Evolutionary conservation across 2,888 invertebrate genomes (phyloP), one percentile per base, ranked within the genome.

Genomic region (Campopleginae sp.): DNA sequence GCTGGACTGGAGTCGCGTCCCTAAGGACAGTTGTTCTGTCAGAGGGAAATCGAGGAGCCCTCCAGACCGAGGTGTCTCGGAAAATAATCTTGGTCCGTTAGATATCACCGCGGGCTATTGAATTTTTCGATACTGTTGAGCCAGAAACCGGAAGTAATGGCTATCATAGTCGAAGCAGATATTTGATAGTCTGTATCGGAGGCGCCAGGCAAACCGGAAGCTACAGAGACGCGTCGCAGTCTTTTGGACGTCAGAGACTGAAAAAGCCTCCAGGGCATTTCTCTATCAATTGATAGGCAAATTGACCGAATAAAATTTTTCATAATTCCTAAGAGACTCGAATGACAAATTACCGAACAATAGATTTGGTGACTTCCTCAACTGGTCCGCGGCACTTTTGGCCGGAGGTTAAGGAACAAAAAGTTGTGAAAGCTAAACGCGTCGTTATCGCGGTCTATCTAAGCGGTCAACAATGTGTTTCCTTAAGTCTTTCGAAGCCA

Each of bases 381-480:
- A 68, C 10, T 14, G 12, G 48, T n/a, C 17, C 23, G 38, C 23
- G 42, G 12, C 23, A 71, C 76, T 3, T n/a, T n/a, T 46, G 31
- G 76, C 23, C 70, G 12, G 66, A n/a, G 48, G 84, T 48, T 65
- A 33, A 58, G 14, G 77, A 48, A 68, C 46, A 42, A 23, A 58
- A 71, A 77, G 81, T 65, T 85, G 71, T 44, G 14, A 58, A 68
- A 68, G 58, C 72, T 42, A 51, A 54, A 72, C 72, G 58, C 27
- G 72, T 77, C 72, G 83, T 91, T 89, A 92, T 92, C 92, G 91
- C 92, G 91, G 92, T 92, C 89, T 88, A 88, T 88, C 87, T 89
- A 89, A 89, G 89, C 88, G 90, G 88, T 89, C 88, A 82, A 87
- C 90, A 87, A 82, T 90, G 89, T 88, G 90, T 91, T 92, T 92